Base-by-base conservation (phyloP, 2,113 vertebrate species). In the Malurus elegans region DNA sequence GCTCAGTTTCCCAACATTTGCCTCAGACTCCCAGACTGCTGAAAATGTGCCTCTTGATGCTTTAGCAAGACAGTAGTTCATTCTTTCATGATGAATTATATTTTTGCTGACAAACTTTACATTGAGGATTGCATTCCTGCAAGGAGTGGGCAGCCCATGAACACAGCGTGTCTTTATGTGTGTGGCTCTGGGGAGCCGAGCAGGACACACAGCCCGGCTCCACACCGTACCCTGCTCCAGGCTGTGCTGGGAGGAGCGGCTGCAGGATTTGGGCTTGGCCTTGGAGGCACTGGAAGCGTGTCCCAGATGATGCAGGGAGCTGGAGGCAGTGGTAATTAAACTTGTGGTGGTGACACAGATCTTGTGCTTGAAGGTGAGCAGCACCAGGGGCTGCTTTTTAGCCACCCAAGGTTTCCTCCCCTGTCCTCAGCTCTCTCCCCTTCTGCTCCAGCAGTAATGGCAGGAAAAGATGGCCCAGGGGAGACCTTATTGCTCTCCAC, bases 31-130 rank as follows among this genome's bases (percentile, higher is more conserved):
- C 23, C 10, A 28, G 56, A 40, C 86, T 92, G 90, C 57, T 92
- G 74, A n/a, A 90, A 92, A 74, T 38, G 18, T 1, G 8, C 54
- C 82, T 82, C 51, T 72, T 32, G 64, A 34, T 93, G 64, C 88
- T 53, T 83, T 60, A 92, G 82, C 75, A 83, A 73, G 85, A 94
- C 92, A 93, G 88, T 80, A 89, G 72, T 65, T 91, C 61, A 21
- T 94, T 97, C 84, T 79, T 84, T 61, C 45, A 4, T 11, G 44
- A 57, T 80, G n/a, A 90, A 86, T 86, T 86, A 36, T 66, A 16
- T 81, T 92, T 83, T 71, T 93, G 82, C 82, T 74, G 72, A 93
- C 82, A 79, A 95, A 88, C 85, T 86, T 73, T 25, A n/a, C 14
- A 4, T 90, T 6, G 9, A 79, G 58, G 51, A 65, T 80, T 80